phyloP scores from a whole-genome alignment of 2,888 invertebrate species.

The Caenorhabditis sinica region DNA sequence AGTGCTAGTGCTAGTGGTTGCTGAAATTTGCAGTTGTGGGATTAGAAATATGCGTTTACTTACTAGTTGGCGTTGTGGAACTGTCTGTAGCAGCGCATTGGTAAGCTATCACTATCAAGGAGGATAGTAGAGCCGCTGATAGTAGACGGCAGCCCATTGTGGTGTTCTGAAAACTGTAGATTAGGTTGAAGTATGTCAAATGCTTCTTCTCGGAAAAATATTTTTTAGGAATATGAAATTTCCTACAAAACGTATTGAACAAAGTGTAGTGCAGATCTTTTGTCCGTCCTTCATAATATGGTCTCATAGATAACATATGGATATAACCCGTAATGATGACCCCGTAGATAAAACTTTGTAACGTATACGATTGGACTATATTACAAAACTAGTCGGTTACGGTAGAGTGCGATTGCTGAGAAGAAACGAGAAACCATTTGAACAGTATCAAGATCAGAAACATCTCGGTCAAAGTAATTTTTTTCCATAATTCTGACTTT shows the following conservation, averaged over 20 bases:
- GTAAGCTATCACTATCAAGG: slow-evolving; percentile 21
- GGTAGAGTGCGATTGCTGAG: neutral
- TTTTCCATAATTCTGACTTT: neutral
- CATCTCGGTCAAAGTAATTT: neutral
- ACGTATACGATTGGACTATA: too few species aligned
- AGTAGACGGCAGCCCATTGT: slow-evolving; percentile 4
- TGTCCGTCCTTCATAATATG: too few species aligned
- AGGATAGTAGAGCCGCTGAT: neutral
- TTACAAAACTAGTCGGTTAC: too few species aligned
- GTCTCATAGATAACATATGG: too few species aligned
- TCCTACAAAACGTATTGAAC: too few species aligned
- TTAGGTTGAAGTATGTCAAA: too few species aligned
- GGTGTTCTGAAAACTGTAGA: neutral
- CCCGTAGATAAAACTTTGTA: too few species aligned
- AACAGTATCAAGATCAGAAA: neutral
- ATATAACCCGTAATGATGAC: too few species aligned
- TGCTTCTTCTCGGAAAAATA: too few species aligned
- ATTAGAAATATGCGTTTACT: slow-evolving; percentile 1
- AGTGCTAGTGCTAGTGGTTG: slow-evolving; percentile 1
- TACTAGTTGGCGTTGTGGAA: slow-evolving; percentile 20
- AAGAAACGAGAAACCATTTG: neutral
- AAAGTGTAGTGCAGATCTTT: too few species aligned
- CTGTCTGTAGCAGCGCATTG: slow-evolving; percentile 47
- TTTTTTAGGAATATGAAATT: too few species aligned
- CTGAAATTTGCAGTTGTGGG: too few species aligned